Evolutionary conservation across 2,888 invertebrate genomes (phyloP).

Genomic region (Strigamia transsilvanica): DNA sequence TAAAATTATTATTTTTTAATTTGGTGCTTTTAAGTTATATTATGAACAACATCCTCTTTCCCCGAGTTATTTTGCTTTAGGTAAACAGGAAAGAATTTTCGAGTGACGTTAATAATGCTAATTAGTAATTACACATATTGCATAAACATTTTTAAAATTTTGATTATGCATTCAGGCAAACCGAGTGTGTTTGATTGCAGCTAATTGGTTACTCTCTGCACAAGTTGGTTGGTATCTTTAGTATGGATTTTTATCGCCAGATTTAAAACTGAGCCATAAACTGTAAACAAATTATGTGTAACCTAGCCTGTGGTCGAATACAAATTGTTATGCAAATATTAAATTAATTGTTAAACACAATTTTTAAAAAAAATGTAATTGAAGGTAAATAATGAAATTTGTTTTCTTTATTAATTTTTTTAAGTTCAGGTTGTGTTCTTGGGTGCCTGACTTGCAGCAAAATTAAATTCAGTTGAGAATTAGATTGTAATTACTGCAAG

Average conservation of each 20-base stretch:
- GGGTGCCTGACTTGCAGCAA: neutral
- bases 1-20: too few species aligned
- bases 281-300: neutral
- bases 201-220: neutral
- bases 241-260: neutral
- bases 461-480: neutral
- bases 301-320: too few species aligned
- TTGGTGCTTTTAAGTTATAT: neutral
- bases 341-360: too few species aligned
- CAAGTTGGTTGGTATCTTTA: neutral
- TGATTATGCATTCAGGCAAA: neutral
- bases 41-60: neutral
- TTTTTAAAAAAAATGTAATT: too few species aligned
- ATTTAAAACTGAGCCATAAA: neutral
- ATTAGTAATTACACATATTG: neutral
- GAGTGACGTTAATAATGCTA: neutral
- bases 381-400: too few species aligned
- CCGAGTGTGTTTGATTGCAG: neutral
- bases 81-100: neutral
- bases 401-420: too few species aligned
- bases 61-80: neutral
- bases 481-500: neutral
- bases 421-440: neutral
- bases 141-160: neutral
- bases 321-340: too few species aligned